Evolutionary conservation across 2,113 vertebrate genomes (phyloP).

Genomic region (Indicator indicator): DNA sequence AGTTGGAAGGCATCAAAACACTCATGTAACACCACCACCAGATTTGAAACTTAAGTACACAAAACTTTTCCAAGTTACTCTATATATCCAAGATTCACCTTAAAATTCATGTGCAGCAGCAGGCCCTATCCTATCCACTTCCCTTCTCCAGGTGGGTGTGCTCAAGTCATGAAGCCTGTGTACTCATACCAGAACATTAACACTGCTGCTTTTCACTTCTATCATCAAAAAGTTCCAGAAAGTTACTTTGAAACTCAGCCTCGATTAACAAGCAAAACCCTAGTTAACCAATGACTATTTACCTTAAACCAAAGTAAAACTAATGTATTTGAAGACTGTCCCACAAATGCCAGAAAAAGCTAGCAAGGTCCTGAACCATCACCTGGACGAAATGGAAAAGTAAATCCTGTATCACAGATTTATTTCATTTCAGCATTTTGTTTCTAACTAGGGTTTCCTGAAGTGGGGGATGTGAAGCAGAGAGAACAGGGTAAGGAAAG

Average conservation of each 20-base stretch:
- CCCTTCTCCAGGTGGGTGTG: slow-evolving; percentile 47
- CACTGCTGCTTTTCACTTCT: slow-evolving; percentile 71
- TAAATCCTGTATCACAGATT: slow-evolving; percentile 34
- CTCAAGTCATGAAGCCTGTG: slow-evolving; percentile 30
- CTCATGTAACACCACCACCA: neutral
- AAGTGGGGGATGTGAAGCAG: neutral
- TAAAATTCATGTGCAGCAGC: neutral
- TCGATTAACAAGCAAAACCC: slow-evolving; percentile 52
- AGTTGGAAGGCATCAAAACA: neutral
- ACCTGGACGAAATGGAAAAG: slow-evolving; percentile 68
- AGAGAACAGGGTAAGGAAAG: neutral
- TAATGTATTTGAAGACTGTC: slow-evolving; percentile 27
- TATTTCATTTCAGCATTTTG: slow-evolving; percentile 40
- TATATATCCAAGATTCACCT: neutral
- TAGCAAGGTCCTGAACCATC: slow-evolving; percentile 41
- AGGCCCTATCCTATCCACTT: neutral
- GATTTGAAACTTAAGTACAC: neutral
- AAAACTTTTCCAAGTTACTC: neutral
- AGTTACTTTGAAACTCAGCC: slow-evolving; percentile 69
- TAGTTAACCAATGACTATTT: slow-evolving; percentile 48
- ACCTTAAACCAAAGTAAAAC: slow-evolving; percentile 45
- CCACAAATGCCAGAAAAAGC: slow-evolving; percentile 61
- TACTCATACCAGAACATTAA: slow-evolving; percentile 62
- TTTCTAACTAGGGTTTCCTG: slow-evolving; percentile 27
- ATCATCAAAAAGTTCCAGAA: slow-evolving; percentile 55